Conservation (phyloP, 92 coral and sea anemone genomes). For the Zoanthus sansibaricus region DNA sequence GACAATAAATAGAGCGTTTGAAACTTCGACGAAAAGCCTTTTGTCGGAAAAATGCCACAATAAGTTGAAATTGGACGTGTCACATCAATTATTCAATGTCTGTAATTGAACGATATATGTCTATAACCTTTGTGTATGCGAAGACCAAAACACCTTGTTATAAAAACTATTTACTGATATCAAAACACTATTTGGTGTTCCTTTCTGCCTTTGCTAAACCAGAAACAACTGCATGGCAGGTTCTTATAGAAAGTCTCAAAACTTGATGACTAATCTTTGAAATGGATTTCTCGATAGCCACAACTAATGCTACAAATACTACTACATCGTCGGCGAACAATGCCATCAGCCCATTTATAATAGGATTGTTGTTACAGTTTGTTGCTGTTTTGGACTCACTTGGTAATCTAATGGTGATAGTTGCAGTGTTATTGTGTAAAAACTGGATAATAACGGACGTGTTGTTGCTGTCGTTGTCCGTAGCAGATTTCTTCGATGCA, state of each 20-base stretch:
- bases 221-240: neutral
- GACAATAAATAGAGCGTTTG: neutral
- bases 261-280: neutral
- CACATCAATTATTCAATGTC: neutral
- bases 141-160: neutral
- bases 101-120: slow-evolving; percentile 3
- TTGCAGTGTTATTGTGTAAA: slow-evolving; percentile 74
- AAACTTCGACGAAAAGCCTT: neutral
- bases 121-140: neutral
- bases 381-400: slow-evolving; percentile 65
- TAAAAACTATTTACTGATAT: neutral
- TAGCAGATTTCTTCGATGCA: slow-evolving; percentile 90
- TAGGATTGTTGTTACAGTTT: slow-evolving; percentile 79
- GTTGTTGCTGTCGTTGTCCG: slow-evolving; percentile 77
- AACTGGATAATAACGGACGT: slow-evolving; percentile 81
- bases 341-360: slow-evolving; percentile 58
- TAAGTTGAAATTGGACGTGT: slow-evolving; percentile 16
- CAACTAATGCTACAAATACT: slow-evolving; percentile 13
- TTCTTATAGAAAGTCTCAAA: neutral
- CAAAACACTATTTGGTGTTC: neutral
- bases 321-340: neutral
- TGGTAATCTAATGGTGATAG: slow-evolving; percentile 79
- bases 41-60: slow-evolving; percentile 6
- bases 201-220: neutral
- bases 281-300: slow-evolving; percentile 13